Evolutionary conservation across 1,140 invertebrate genomes (phyloP).

Genomic region (Bombus confusus): DNA sequence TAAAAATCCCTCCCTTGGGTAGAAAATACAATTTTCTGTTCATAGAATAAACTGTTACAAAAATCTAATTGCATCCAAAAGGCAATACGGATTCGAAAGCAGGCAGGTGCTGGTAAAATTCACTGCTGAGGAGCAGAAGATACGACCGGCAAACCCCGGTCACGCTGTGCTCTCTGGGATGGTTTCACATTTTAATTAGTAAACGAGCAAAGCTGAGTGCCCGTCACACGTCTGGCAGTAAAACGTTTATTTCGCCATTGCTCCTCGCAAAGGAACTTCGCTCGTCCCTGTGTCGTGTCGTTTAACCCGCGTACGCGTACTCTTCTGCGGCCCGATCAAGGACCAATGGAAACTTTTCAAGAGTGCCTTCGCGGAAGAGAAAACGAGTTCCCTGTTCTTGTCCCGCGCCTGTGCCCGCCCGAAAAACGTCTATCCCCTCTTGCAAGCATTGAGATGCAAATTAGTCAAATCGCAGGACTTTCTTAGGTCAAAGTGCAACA

Average conservation of each 20-base stretch:
- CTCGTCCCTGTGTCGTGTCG: conserved; percentile 64
- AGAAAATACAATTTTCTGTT: too few species aligned
- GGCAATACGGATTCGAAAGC: neutral
- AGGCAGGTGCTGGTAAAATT: conserved; percentile 1
- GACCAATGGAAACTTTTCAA: conserved; percentile 70
- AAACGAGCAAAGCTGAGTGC: conserved; percentile 46
- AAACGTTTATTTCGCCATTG: conserved; percentile 47
- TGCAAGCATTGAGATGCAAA: neutral
- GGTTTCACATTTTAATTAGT: conserved; percentile 62
- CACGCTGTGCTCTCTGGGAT: conserved; percentile 9
- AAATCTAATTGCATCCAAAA: neutral
- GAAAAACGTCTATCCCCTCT: neutral
- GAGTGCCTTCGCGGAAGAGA: conserved; percentile 56
- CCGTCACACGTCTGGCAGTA: conserved; percentile 42
- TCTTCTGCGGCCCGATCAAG: conserved; percentile 62
- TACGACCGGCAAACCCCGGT: neutral
- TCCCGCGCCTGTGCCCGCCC: too few species aligned
- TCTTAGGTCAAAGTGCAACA: neutral
- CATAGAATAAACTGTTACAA: neutral
- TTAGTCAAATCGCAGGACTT: neutral
- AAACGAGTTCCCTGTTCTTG: conserved; percentile 53
- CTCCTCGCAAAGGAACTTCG: conserved; percentile 25
- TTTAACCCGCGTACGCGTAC: conserved; percentile 64
- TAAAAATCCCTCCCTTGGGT: too few species aligned
- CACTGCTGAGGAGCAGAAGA: conserved; percentile 34